These are phyloP conservation scores for Solenopsis fugax DNA, from an alignment of 1,140 invertebrate species.

Conservation along the genomic window DNA sequence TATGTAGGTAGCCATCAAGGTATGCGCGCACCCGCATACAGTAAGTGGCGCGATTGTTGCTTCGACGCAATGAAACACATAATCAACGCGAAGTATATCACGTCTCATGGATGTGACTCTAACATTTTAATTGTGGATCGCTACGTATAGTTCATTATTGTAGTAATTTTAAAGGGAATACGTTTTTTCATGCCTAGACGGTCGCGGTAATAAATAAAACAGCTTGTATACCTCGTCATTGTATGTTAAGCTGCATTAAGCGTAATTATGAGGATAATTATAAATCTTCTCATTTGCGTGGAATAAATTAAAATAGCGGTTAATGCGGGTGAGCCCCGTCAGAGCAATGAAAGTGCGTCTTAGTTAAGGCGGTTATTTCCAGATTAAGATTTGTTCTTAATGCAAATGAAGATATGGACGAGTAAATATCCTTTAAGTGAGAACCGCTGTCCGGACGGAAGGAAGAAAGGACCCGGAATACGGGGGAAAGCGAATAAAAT, in stretches of 20 bases:
- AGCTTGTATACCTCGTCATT: not conserved
- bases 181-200: not conserved
- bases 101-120: not conserved
- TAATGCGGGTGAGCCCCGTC: constrained; percentile 3
- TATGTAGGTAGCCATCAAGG: constrained; percentile 34
- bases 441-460: constrained; percentile 57
- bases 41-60: constrained; percentile 40
- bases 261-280: constrained; percentile 49
- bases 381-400: constrained; percentile 61
- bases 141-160: not conserved
- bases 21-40: constrained; percentile 52
- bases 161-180: not conserved
- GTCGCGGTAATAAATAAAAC: not conserved
- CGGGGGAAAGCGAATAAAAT: constrained; percentile 73
- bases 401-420: constrained; percentile 65
- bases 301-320: constrained; percentile 54
- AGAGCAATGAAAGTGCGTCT: constrained; percentile 53
- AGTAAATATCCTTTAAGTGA: constrained; percentile 56
- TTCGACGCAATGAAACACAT: constrained; percentile 51
- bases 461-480: constrained; percentile 32
- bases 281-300: constrained; percentile 49
- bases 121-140: constrained; percentile 40
- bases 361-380: constrained; percentile 57
- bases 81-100: constrained; percentile 33
- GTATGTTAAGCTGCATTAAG: constrained; percentile 23